Conservation (phyloP, 2,888 invertebrate species). For the Megastigmus dorsalis region DNA sequence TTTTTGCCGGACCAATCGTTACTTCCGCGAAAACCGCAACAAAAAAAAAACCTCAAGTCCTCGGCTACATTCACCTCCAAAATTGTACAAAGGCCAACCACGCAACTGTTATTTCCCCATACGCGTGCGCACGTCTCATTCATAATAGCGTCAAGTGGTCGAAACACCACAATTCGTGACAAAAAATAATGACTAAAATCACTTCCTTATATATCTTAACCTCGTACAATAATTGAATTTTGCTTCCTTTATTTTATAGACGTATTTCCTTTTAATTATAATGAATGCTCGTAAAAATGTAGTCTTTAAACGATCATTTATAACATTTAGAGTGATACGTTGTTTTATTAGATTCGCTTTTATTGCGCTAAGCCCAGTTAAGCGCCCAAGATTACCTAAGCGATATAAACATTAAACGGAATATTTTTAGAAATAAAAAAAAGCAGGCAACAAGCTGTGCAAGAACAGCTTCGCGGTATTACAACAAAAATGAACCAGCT, state of each 20-base stretch:
- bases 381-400: too few species aligned
- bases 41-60: conserved; percentile 20
- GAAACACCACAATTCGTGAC: conserved; percentile 31
- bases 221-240: conserved; percentile 36
- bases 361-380: too few species aligned
- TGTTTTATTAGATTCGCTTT: too few species aligned
- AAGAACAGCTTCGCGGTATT: too few species aligned
- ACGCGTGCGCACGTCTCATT: not conserved
- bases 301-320: too few species aligned
- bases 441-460: too few species aligned
- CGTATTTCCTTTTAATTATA: conserved; percentile 6
- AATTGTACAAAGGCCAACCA: conserved; percentile 24
- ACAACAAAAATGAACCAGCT: too few species aligned
- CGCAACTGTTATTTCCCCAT: conserved; percentile 35
- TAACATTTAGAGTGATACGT: too few species aligned
- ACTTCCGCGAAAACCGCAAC: conserved; percentile 37
- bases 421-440: too few species aligned
- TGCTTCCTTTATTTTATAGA: not conserved
- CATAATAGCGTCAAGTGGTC: conserved; percentile 28
- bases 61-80: conserved; percentile 28
- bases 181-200: conserved; percentile 39
- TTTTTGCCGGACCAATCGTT: conserved; percentile 22
- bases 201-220: conserved; percentile 4
- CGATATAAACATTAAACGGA: too few species aligned
- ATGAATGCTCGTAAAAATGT: not conserved